phyloP scores from a whole-genome alignment of 2,888 invertebrate species.

The Chymomyza procnemis region DNA sequence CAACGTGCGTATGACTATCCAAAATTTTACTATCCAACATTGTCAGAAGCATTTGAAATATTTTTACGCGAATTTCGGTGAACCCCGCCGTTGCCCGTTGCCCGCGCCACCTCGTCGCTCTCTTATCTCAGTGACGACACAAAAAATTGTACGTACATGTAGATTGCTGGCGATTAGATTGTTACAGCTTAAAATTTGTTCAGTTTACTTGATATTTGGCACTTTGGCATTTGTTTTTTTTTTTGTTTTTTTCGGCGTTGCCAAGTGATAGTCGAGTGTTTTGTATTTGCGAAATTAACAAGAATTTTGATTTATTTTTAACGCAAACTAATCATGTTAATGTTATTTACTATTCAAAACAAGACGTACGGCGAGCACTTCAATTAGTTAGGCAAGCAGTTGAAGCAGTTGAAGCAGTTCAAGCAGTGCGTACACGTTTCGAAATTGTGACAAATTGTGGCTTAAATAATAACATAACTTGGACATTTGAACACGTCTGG shows the following conservation, averaged over 20 bases:
- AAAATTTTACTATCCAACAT: not conserved
- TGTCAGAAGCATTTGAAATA: not conserved
- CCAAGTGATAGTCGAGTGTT: conserved; percentile 47
- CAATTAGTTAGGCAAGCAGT: not conserved
- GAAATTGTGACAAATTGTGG: not conserved
- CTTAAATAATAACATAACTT: not conserved
- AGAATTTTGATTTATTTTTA: not conserved
- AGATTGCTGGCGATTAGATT: conserved; percentile 55
- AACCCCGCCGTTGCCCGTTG: not conserved
- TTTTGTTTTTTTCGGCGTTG: conserved; percentile 37
- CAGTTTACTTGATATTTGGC: conserved; percentile 1
- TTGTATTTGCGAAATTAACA: conserved; percentile 35
- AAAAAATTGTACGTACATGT: conserved; percentile 34
- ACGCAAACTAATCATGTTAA: not conserved
- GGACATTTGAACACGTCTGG: not conserved
- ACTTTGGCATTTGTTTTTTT: conserved; percentile 1
- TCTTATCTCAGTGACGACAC: conserved; percentile 60
- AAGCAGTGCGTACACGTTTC: not conserved
- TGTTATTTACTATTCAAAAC: not conserved
- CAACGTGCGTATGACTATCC: not conserved
- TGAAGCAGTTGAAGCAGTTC: not conserved
- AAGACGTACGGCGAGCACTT: not conserved
- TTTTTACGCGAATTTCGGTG: not conserved
- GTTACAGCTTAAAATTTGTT: conserved; percentile 39
- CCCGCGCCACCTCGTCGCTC: not conserved